Evolutionary conservation across 92 coral and sea anemone genomes (phyloP).

Genomic region (Bergia puertoricense): DNA sequence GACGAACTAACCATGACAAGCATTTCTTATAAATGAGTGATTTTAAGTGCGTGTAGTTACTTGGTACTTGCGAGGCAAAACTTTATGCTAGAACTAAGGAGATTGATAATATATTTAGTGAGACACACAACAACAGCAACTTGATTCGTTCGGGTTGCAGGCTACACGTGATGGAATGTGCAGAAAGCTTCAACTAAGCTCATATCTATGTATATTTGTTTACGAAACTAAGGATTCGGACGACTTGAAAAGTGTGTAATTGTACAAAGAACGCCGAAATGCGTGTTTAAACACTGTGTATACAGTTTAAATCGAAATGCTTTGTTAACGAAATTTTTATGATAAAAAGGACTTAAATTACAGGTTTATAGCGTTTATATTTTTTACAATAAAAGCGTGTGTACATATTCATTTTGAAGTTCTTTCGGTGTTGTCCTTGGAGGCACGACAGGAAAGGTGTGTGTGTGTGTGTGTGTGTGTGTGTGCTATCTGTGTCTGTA

Average conservation of each 20-base stretch:
- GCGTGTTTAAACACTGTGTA: not conserved
- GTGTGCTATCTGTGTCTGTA: no score
- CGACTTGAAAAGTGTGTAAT: not conserved
- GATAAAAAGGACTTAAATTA: not conserved
- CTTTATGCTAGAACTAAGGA: not conserved
- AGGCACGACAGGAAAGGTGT: not conserved
- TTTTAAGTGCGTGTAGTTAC: not conserved
- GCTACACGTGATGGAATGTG: not conserved
- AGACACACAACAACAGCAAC: not conserved
- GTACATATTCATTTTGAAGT: not conserved
- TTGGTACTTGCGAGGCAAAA: not conserved
- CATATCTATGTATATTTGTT: not conserved
- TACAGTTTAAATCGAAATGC: not conserved
- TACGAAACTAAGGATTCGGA: not conserved
- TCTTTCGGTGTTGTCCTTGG: not conserved
- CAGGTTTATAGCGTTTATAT: not conserved
- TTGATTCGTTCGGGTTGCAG: not conserved
- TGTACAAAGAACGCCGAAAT: not conserved
- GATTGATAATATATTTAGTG: not conserved
- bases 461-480: not conserved
- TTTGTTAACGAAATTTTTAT: not conserved
- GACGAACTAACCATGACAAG: not conserved
- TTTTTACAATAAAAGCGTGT: not conserved
- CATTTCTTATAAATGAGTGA: not conserved
- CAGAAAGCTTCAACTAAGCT: not conserved